These are phyloP conservation scores for Mesochorus sp. DNA, from an alignment of 2,888 invertebrate genomes.

Conservation along the genomic window DNA sequence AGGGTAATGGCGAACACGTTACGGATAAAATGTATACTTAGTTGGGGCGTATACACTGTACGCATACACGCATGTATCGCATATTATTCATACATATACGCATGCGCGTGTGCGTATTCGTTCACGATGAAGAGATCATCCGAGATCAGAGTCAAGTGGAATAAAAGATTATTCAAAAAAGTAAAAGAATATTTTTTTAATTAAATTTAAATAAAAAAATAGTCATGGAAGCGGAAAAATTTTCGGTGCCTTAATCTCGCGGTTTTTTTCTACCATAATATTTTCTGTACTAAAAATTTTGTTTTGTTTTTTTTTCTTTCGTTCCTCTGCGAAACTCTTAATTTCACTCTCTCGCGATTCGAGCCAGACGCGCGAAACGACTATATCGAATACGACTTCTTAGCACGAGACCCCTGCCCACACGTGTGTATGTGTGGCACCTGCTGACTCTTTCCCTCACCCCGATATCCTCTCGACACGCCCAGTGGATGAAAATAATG, in stretches of 20 bases:
- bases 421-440: slow-evolving; percentile 13
- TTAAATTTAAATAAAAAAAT: background rate
- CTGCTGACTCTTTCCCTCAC: slow-evolving; percentile 22
- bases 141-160: slow-evolving; percentile 29
- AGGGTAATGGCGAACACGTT: slow-evolving; percentile 82
- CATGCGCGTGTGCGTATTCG: background rate
- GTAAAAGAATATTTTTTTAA: background rate
- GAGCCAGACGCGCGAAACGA: slow-evolving; percentile 53
- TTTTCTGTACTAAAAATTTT: background rate
- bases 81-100: background rate
- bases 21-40: slow-evolving; percentile 82
- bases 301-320: background rate
- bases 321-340: slow-evolving; percentile 16
- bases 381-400: slow-evolving; percentile 47
- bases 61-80: slow-evolving; percentile 11
- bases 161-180: background rate
- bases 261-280: too few relatives aligned
- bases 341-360: slow-evolving; percentile 56
- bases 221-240: slow-evolving; percentile 19
- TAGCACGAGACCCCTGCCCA: slow-evolving; percentile 44
- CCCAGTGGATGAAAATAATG: slow-evolving; percentile 26
- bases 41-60: slow-evolving; percentile 66
- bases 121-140: slow-evolving; percentile 55
- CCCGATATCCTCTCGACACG: slow-evolving; percentile 12
- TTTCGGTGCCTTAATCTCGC: too few relatives aligned